Percentiles rank a stretch among this genome's conserved stretches.
phyloP scores from a whole-genome alignment of 2,888 invertebrate genomes.

The Nemotelus pantherinus region DNA sequence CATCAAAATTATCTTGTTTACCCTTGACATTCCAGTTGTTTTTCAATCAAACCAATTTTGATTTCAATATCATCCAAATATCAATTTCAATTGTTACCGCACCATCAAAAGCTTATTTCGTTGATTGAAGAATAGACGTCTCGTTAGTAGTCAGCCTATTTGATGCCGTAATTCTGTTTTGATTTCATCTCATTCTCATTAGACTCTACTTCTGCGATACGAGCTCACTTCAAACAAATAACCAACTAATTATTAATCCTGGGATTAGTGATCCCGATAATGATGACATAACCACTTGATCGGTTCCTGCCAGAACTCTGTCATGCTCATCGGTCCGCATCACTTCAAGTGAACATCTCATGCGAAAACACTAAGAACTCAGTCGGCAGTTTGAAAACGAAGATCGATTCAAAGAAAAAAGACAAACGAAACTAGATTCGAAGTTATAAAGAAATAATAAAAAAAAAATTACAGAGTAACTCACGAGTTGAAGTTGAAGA shows the following conservation, averaged over 20 bases:
- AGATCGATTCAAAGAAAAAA: not conserved
- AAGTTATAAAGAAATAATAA: not conserved
- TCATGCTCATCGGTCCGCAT: not conserved
- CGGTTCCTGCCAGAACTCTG: not conserved
- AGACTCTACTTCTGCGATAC: conserved; percentile 1
- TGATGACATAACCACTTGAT: conserved; percentile 30
- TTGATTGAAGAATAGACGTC: too few species aligned
- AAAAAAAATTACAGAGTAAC: not conserved
- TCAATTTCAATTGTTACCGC: too few species aligned
- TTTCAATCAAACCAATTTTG: too few species aligned
- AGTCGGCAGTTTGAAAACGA: not conserved
- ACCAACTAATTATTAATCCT: conserved; percentile 37
- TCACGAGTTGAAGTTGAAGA: not conserved
- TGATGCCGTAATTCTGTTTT: not conserved
- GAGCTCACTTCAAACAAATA: conserved; percentile 37
- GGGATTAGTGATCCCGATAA: conserved; percentile 2
- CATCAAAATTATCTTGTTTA: too few species aligned
- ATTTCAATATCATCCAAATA: too few species aligned
- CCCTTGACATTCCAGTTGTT: too few species aligned
- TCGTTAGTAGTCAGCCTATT: too few species aligned
- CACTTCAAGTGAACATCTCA: not conserved
- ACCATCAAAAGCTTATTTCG: too few species aligned
- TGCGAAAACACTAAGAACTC: not conserved
- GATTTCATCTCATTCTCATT: conserved; percentile 23
- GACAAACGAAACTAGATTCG: not conserved